Base-by-base conservation (phyloP, 2,113 vertebrate species). In the Ictalurus punctatus region DNA sequence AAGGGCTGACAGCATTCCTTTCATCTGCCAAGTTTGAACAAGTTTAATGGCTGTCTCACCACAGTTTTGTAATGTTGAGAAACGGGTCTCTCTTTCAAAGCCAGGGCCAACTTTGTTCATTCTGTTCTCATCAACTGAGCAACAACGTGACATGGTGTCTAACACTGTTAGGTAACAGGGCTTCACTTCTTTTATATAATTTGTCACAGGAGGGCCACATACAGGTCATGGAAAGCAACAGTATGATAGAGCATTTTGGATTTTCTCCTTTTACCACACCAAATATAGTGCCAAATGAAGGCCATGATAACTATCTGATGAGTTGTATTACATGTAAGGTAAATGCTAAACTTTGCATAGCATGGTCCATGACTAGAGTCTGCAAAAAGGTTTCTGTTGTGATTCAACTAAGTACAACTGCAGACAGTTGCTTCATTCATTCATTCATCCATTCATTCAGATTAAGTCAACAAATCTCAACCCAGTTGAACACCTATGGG, bases 1-100 rank as follows among this genome's bases (percentile, higher is more conserved):
- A 40, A 12, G 21, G 58, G 34, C 86, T 76, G 19, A 69, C 85
- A 58, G 61, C 76, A 88, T 89, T 91, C 59, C 40, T 74, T 25
- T 85, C 17, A 85, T 1, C 7, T 9, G n/a, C 27, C 6, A 54
- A 37, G 34, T 40, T 2, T 37, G 6, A 73, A 73, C 9, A 7
- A 8, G 17, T 74, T 12, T 21, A 21, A 74, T 44, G 21, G 19
- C 40, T 76, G 73, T 40, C 40, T 48, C 14, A 40, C 34, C 14
- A 21, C 34, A 4, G 34, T 40, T 74, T 23, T 23, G 14, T 37
- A 37, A 34, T 73, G 69, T 37, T 0, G 6, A 40, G 34, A 74
- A 40, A 40, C 2, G 34, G 19, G 71, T 21, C 34, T 9, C 17
- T 40, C 17, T 40, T 23, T 9, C 34, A 23, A 40, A 40, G 7